Base-by-base conservation (phyloP, 2,888 invertebrate species). In the Baccha elongata region DNA sequence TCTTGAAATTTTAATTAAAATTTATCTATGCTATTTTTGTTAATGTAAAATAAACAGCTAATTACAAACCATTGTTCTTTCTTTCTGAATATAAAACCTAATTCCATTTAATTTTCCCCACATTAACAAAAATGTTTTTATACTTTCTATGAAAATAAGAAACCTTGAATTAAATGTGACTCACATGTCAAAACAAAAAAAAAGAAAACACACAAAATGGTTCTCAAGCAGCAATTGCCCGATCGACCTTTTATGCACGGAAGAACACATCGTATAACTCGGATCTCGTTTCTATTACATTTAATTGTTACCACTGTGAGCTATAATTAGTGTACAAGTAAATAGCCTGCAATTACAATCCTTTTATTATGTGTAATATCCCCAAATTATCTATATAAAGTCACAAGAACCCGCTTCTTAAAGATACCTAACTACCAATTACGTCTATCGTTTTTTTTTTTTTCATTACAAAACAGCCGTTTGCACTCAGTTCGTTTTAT, bases 381-480 rank as follows among this genome's bases (percentile, higher is more conserved):
- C 55, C 64, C 37, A 44, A 74, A 80, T 69, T 69, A 74, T 73
- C 44, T 62, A 64, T 64, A 40, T 11, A 65, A 68, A 69, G 53
- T 52, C 60, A 48, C 37, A 62, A 21, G 40, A 52, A 64, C 76
- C 53, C 21, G 50, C 53, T 37, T 13, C 62, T 62, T 62, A 62
- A 48, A 68, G 73, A 69, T 40, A 37, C 68, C 55, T 29, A 80
- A 80, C 80, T 35, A 50, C 46, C 68, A 80, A 69, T 80, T 80
- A 69, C 17, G 42, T 60, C 46, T 42, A 17, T 17, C 13, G 42
- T 29, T 52, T 13, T 44, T 52, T 52, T 29, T 53, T 13, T 46
- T 52, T 52, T 67, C 29, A 44, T 78, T 67, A 40, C 21, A 58
- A 13, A 23, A 13, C 37, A 58, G 15, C 11, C 21, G 23, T 58